Evolutionary conservation across 2,797 vertebrate genomes (phyloP).

Genomic region (Cichlasoma orientale): DNA sequence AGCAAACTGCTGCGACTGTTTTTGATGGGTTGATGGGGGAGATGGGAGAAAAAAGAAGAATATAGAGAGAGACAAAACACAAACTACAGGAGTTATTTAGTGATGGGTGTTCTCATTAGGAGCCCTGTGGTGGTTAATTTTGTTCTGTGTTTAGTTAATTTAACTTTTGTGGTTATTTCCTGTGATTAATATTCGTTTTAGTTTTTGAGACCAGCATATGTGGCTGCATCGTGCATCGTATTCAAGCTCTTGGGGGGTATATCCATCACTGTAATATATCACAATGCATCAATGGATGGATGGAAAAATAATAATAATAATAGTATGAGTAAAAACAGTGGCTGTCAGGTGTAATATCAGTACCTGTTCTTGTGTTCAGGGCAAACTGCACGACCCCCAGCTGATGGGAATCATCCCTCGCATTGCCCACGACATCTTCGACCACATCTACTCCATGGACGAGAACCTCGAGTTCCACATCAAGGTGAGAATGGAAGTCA

Average conservation of each 20-base stretch:
- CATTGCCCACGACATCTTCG: constrained; percentile 92
- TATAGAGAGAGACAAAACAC: too few species aligned
- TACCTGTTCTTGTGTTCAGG: constrained; percentile 72
- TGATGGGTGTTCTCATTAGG: too few species aligned
- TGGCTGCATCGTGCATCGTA: too few species aligned
- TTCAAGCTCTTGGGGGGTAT: too few species aligned
- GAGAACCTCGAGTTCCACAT: constrained; percentile 97
- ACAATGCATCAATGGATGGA: neutral
- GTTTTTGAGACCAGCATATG: too few species aligned
- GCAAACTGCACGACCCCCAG: constrained; percentile 90
- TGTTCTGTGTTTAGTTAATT: too few species aligned
- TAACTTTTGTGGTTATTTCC: too few species aligned
- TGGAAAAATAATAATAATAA: too few species aligned
- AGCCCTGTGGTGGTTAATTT: too few species aligned
- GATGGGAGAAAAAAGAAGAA: neutral
- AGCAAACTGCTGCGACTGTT: neutral
- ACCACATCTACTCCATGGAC: constrained; percentile 98
- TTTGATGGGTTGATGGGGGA: neutral
- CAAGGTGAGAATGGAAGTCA: constrained; percentile 80
- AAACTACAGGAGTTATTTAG: too few species aligned
- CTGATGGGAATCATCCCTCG: constrained; percentile 96
- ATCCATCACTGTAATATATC: neutral
- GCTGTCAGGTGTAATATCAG: too few species aligned
- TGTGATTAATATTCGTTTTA: too few species aligned
- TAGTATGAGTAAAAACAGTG: neutral